Evolutionary conservation across 2,888 invertebrate genomes (phyloP), one percentile per base, ranked within the genome.

Genomic region (Drosophila birchii): DNA sequence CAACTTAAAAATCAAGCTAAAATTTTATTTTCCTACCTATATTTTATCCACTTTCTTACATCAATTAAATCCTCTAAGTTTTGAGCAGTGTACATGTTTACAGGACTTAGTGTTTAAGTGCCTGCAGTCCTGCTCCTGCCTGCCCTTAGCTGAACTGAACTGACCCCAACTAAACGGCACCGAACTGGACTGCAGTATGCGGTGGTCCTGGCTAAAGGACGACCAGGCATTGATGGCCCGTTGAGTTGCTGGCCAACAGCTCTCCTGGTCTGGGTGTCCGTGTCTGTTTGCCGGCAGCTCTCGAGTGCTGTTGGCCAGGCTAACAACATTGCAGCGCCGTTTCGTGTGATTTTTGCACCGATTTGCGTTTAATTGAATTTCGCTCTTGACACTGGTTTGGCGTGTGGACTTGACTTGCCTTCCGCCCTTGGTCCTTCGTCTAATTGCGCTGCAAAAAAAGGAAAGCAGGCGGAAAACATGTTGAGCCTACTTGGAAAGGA

Each of bases 291-390:
- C 75, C 69, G 39, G 47, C 41, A 56, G 66, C 66, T 38, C 36
- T 67, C 41, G 49, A 69, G 45, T 68, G 66, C 68, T 67, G 20
- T 18, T 66, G 41, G 45, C 53, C 58, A 20, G 38, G 49, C 61
- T 36, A 60, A 60, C 60, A 60, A 60, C 55, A 32, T 58, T 41
- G 79, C 51, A 70, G 70, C 71, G 69, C 38, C 57, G 54, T 74
- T 54, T 74, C 63, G 56, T 80, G 79, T 80, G 80, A 81, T 88
- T 84, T 81, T 78, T 80, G 75, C 78, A 70, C 75, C 84, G 86
- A 84, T 86, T 88, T 86, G 88, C 73, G 80, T 80, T 88, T 86
- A 86, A 86, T 86, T 86, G 86, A 88, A 86, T 84, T 88, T 80
- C 67, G 78, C 61, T 76, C 79, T 75, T 79, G 80, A 84, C 82